Evolutionary conservation across 30 jellyfish, hydroid and myxozoan species (phyloP).

Genomic region (Aurelia aurita complex sp. Pacific): DNA sequence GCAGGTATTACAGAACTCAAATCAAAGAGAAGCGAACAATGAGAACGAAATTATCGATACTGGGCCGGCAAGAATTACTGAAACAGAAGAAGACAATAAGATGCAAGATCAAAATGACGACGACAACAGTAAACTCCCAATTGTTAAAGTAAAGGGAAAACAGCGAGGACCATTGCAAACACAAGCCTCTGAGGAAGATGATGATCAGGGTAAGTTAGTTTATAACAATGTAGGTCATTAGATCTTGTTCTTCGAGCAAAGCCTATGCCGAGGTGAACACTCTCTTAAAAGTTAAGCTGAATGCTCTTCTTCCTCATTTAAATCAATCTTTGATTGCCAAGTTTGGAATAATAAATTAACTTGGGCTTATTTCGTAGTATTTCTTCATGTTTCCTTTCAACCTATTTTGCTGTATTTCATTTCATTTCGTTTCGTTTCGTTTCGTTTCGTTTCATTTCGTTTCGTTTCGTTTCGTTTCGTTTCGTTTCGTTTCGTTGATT

Average conservation of each 20-base stretch:
- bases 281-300: no score
- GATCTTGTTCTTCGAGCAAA: neutral
- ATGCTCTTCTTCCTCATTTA: no score
- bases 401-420: no score
- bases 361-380: no score
- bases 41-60: neutral
- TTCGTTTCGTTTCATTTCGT: no score
- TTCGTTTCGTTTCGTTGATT: no score
- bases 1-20: neutral
- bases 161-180: neutral
- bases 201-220: conserved; percentile 8
- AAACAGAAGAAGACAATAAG: neutral
- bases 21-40: neutral
- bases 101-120: neutral
- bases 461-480: no score
- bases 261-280: neutral
- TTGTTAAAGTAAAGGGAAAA: neutral
- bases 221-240: no score
- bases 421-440: no score
- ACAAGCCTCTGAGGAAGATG: neutral
- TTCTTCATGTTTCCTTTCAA: no score
- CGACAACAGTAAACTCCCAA: neutral
- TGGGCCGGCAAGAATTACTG: conserved; percentile 18
- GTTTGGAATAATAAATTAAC: no score
- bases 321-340: no score